These are phyloP conservation scores for Aurelia sp. DNA, from an alignment of 30 jellyfish, hydroid and myxozoan genomes.

Conservation along the genomic window DNA sequence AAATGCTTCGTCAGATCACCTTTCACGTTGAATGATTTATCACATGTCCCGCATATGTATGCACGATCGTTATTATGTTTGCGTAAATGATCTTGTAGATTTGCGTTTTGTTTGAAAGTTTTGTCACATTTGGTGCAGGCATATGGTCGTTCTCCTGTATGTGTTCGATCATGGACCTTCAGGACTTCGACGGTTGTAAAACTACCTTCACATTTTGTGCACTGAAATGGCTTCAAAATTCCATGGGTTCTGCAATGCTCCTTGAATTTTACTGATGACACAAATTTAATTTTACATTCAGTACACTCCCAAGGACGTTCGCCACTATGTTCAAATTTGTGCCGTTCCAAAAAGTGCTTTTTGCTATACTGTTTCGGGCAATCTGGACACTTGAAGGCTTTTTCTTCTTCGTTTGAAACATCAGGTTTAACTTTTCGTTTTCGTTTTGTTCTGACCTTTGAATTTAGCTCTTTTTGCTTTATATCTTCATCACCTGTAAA, in stretches of 20 bases:
- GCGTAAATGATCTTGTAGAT: conserved; percentile 69
- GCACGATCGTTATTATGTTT: conserved; percentile 72
- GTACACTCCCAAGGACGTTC: conserved; percentile 56
- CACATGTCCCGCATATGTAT: conserved; percentile 62
- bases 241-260: conserved; percentile 88
- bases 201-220: conserved; percentile 45
- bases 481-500: too few relatives aligned
- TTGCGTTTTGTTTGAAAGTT: conserved; percentile 67
- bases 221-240: conserved; percentile 56
- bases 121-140: conserved; percentile 54
- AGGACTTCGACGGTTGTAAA: conserved; percentile 56
- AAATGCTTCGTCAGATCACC: conserved; percentile 78
- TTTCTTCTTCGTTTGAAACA: not conserved
- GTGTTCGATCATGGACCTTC: conserved; percentile 75
- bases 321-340: conserved; percentile 9
- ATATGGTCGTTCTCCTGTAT: conserved; percentile 73
- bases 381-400: conserved; percentile 26
- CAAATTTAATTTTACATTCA: conserved; percentile 30
- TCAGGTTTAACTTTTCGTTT: not conserved
- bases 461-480: too few relatives aligned
- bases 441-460: too few relatives aligned
- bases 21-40: conserved; percentile 58
- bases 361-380: conserved; percentile 18
- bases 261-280: conserved; percentile 41
- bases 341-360: conserved; percentile 40